These are phyloP conservation scores for Mormyrus iriodes DNA, from an alignment of 2,113 vertebrate genomes.

Conservation along the genomic window DNA sequence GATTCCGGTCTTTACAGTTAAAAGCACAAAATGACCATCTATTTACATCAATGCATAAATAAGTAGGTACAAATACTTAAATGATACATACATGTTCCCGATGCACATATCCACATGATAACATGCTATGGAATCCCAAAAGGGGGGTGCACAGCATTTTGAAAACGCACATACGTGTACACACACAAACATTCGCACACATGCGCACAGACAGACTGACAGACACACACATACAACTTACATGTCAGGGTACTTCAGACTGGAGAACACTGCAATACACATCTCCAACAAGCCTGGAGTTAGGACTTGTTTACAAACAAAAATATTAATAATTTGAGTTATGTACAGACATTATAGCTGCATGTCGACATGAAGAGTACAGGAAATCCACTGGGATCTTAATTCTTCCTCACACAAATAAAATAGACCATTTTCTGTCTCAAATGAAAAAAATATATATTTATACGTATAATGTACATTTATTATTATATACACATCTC, in stretches of 20 bases:
- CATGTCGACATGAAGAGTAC: constrained; percentile 44
- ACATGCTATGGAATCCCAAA: constrained; percentile 62
- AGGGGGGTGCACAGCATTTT: constrained; percentile 56
- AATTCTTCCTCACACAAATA: constrained; percentile 56
- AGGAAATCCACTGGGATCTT: constrained; percentile 47
- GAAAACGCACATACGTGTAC: constrained; percentile 44
- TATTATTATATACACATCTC: constrained; percentile 66
- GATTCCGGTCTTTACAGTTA: constrained; percentile 48
- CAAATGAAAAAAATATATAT: constrained; percentile 71
- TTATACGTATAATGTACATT: constrained; percentile 59
- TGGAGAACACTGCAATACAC: constrained; percentile 48
- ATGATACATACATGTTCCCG: constrained; percentile 63
- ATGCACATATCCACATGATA: constrained; percentile 62
- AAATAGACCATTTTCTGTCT: constrained; percentile 66
- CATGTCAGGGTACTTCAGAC: constrained; percentile 55
- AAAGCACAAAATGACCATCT: constrained; percentile 59
- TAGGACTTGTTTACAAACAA: constrained; percentile 47
- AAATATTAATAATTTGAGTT: constrained; percentile 43
- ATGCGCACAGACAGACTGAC: constrained; percentile 35
- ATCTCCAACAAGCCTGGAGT: constrained; percentile 42
- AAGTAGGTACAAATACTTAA: constrained; percentile 65
- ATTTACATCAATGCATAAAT: constrained; percentile 60
- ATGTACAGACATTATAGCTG: constrained; percentile 53
- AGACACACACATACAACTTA: constrained; percentile 55
- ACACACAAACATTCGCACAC: constrained; percentile 30